These are phyloP conservation scores for Chelonoidis abingdonii DNA, from an alignment of 2,113 vertebrate genomes.

Conservation along the genomic window DNA sequence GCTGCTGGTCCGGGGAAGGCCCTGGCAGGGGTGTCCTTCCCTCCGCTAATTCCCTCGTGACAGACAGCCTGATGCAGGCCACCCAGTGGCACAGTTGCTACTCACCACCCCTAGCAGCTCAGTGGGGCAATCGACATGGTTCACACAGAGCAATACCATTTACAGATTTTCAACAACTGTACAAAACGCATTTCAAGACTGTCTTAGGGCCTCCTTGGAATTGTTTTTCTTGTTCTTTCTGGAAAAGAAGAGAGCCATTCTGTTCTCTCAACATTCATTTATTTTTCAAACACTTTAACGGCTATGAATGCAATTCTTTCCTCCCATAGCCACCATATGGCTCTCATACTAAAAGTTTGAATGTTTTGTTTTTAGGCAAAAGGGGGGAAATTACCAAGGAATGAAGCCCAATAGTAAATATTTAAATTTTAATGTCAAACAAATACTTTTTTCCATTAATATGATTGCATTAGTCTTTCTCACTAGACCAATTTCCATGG, in stretches of 20 bases:
- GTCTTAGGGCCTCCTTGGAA: neutral
- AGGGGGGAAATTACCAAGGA: neutral
- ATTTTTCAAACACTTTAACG: neutral
- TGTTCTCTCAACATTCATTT: neutral
- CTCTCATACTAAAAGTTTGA: neutral
- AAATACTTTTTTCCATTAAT: neutral
- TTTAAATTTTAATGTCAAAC: slow-evolving; percentile 21
- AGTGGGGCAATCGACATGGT: too few relatives aligned
- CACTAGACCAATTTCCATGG: slow-evolving; percentile 2
- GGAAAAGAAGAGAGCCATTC: neutral
- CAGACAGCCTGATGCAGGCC: too few relatives aligned
- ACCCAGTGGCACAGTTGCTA: too few relatives aligned
- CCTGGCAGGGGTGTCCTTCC: too few relatives aligned
- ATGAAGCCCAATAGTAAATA: neutral
- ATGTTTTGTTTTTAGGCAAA: neutral
- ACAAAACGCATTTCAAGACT: neutral
- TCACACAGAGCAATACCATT: neutral
- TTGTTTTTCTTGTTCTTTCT: neutral
- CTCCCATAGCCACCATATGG: neutral
- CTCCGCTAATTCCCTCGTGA: too few relatives aligned
- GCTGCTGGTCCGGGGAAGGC: too few relatives aligned
- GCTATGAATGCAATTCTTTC: neutral
- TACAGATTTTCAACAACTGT: neutral
- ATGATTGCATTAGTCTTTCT: slow-evolving; percentile 29
- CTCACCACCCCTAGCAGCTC: too few relatives aligned